Base-by-base conservation (phyloP, 2,797 vertebrate genomes). In the Sebastes hubbsi region DNA sequence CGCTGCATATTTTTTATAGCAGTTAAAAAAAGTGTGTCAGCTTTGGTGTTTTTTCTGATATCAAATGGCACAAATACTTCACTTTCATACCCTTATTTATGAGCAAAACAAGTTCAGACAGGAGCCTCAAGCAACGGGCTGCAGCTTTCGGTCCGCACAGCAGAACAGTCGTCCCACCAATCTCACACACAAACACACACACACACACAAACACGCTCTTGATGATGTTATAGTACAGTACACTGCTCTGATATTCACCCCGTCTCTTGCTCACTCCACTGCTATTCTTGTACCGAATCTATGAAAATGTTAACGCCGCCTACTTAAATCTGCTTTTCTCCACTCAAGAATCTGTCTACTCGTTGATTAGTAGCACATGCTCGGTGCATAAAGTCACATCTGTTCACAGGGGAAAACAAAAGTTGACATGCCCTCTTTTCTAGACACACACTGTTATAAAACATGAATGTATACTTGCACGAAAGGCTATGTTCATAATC, bases 21-120 rank as follows among this genome's bases (percentile, higher is more conserved):
- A 64, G 72, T 69, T n/a, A 54, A 4, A 14, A 72, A 63, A 71
- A 69, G 54, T 63, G 66, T 25, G 22, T 76, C 71, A 65, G 55
- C 59, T 73, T 42, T 66, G 22, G 27, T 25, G 60, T 16, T 14
- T 80, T 80, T 61, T 56, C 38, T 71, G 25, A 72, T 63, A 56
- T 71, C 20, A 67, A 67, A 78, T 55, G 52, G 12, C 76, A 70
- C 27, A 68, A 52, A 80, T 29, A 67, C 54, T 62, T 83, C 24
- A 58, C 29, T 77, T 46, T 81, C 62, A 71, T 56, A 38, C 64
- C 52, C 22, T 49, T 13, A 34, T 77, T 60, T 64, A 14, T 77
- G 59, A 86, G 63, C 55, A 72, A 87, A 85, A 90, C 77, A 75
- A 75, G 81, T 87, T 89, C 56, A 65, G 84, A 86, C 87, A 76